Percentiles rank a stretch among this genome's conserved stretches.
Evolutionary conservation across 2,113 vertebrate species (phyloP).

Genomic region (Azemiops feae): DNA sequence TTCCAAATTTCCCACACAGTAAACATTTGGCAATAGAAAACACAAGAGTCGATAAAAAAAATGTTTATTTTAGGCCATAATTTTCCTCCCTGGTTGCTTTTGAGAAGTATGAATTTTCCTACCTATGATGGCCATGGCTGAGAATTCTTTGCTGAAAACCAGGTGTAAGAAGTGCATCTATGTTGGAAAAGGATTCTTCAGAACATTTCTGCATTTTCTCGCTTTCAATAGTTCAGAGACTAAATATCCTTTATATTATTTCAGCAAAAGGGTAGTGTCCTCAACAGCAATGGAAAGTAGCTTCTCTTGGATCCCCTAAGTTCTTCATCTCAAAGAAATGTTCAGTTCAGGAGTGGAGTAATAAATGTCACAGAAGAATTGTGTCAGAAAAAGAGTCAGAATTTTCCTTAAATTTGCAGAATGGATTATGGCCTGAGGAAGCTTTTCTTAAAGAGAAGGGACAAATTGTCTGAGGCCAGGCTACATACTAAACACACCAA

Average conservation of each 20-base stretch:
- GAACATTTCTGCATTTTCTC: neutral
- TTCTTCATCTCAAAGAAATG: neutral
- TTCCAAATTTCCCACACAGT: too few relatives aligned
- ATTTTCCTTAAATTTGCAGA: neutral
- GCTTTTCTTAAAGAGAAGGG: neutral
- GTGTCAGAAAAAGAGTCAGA: neutral
- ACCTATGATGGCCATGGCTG: neutral
- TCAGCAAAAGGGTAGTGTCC: neutral
- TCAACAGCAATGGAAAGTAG: neutral
- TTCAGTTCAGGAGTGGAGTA: fast-evolving
- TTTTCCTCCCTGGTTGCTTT: neutral
- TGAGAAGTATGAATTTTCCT: neutral
- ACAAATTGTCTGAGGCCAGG: neutral
- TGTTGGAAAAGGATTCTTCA: neutral
- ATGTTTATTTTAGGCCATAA: neutral
- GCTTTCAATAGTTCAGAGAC: neutral
- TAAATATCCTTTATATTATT: neutral
- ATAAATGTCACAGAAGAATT: constrained; percentile 15
- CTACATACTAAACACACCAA: neutral
- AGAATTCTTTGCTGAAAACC: neutral
- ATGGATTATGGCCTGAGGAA: neutral
- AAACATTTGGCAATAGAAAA: too few relatives aligned
- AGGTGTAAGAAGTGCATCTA: neutral
- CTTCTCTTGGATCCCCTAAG: neutral
- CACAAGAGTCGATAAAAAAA: neutral